Evolutionary conservation across 1,140 invertebrate species (phyloP).

Genomic region (Hormaphis cornu): DNA sequence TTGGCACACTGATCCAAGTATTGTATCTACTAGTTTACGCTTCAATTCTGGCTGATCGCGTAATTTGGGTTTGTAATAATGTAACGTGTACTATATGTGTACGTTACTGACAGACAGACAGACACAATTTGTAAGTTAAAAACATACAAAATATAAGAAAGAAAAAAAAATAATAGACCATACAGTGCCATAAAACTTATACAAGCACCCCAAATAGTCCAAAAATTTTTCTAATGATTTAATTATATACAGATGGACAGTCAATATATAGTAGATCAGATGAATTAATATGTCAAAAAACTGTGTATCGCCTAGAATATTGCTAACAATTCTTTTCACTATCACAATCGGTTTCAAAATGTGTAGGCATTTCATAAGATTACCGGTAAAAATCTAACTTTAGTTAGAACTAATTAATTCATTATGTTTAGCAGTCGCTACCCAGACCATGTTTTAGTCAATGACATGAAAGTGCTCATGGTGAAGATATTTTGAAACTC

Average conservation of each 20-base stretch:
- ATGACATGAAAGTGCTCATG: too few relatives aligned
- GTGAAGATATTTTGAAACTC: too few relatives aligned
- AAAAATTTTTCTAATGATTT: slow-evolving; percentile 82
- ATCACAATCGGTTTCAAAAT: too few relatives aligned
- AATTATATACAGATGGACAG: slow-evolving; percentile 68
- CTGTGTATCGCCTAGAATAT: too few relatives aligned
- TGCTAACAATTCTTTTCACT: too few relatives aligned
- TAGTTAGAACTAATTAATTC: too few relatives aligned
- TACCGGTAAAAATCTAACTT: slow-evolving; percentile 83
- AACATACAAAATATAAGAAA: background rate
- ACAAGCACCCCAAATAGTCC: slow-evolving; percentile 82
- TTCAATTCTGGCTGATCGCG: slow-evolving; percentile 71
- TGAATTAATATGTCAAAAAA: slow-evolving; percentile 91
- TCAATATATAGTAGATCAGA: slow-evolving; percentile 84
- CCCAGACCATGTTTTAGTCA: too few relatives aligned
- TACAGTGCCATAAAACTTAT: slow-evolving; percentile 83
- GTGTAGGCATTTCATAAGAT: too few relatives aligned
- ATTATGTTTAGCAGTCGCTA: too few relatives aligned
- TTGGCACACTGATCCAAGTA: slow-evolving; percentile 76
- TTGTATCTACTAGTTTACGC: slow-evolving; percentile 68
- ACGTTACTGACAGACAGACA: slow-evolving; percentile 85
- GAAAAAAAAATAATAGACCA: background rate
- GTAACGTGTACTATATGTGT: slow-evolving; percentile 90
- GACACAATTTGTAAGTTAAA: slow-evolving; percentile 34
- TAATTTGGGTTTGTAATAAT: slow-evolving; percentile 86